A percentile compares a stretch with the other conserved stretches of the same genome.
Conservation (phyloP, 1,140 invertebrate species). For the Caenorhabditis brenneri region DNA sequence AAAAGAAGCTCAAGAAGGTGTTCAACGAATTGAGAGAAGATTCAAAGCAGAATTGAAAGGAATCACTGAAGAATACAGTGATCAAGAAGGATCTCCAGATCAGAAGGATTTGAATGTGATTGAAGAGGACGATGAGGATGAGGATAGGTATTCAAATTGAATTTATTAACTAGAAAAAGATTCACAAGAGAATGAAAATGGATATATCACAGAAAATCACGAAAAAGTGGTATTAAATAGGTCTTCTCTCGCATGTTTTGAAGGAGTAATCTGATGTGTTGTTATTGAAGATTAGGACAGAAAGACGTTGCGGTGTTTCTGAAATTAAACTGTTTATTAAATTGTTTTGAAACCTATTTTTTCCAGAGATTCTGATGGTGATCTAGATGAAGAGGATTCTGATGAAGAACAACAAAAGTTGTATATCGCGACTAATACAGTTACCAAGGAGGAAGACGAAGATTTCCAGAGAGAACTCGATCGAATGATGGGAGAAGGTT, state of each 20-base stretch:
- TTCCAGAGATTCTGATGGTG: background rate
- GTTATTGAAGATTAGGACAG: background rate
- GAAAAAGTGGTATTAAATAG: background rate
- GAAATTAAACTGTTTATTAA: background rate
- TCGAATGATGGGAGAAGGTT: conserved; percentile 44
- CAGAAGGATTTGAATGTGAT: conserved; percentile 9
- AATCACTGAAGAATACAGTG: background rate
- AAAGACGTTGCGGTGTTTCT: background rate
- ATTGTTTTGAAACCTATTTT: no score
- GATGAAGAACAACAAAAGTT: background rate
- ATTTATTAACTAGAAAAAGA: background rate
- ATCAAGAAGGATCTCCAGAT: background rate
- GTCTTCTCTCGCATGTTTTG: no score
- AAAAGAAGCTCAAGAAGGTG: conserved; percentile 34
- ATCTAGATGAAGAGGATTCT: background rate
- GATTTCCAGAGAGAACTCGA: conserved; percentile 42
- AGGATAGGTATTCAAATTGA: background rate
- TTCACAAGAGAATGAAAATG: background rate
- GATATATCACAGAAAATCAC: conserved; percentile 2
- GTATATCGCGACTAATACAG: background rate
- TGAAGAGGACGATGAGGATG: conserved; percentile 47
- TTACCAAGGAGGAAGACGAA: conserved; percentile 33
- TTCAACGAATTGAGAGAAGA: conserved; percentile 41
- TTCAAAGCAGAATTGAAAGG: conserved; percentile 41
- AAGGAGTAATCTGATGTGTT: conserved; percentile 1